These are phyloP conservation scores for Phocides pigmalion DNA, from an alignment of 1,140 invertebrate genomes.

Conservation along the genomic window DNA sequence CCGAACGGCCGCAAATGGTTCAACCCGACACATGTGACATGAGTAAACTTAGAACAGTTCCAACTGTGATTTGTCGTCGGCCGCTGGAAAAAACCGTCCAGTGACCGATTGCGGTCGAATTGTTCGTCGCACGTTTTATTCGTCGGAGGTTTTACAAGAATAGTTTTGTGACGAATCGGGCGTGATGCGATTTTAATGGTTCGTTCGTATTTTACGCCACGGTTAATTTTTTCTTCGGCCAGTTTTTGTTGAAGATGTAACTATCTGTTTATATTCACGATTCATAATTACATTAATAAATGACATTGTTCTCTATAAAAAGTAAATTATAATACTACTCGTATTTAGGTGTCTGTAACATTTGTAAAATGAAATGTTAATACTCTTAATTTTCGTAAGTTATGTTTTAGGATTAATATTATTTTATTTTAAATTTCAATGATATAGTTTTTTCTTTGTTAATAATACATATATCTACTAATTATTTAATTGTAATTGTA, in stretches of 20 bases:
- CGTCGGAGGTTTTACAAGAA: slow-evolving; percentile 18
- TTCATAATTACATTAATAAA: neutral
- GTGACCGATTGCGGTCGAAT: slow-evolving; percentile 35
- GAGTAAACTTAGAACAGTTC: slow-evolving; percentile 40
- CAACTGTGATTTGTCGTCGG: slow-evolving; percentile 43
- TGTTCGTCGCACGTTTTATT: slow-evolving; percentile 25
- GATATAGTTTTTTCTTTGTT: too few species aligned
- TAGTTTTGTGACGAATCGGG: slow-evolving; percentile 28
- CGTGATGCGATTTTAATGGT: slow-evolving; percentile 31
- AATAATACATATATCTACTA: too few species aligned
- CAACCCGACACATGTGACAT: slow-evolving; percentile 39
- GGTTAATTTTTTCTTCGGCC: neutral
- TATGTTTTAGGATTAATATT: too few species aligned
- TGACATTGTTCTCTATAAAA: too few species aligned
- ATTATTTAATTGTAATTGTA: too few species aligned
- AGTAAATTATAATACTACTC: too few species aligned
- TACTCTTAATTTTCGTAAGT: too few species aligned
- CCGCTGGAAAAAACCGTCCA: slow-evolving; percentile 34
- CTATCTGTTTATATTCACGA: neutral
- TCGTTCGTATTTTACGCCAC: neutral
- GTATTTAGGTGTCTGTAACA: too few species aligned
- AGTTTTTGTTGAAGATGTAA: neutral
- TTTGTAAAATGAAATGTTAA: too few species aligned
- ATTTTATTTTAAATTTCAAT: too few species aligned
- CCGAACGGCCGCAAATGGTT: slow-evolving; percentile 32